These are phyloP conservation scores for Rhynchonycteris naso DNA, from an alignment of 2,797 vertebrate species.

Conservation along the genomic window DNA sequence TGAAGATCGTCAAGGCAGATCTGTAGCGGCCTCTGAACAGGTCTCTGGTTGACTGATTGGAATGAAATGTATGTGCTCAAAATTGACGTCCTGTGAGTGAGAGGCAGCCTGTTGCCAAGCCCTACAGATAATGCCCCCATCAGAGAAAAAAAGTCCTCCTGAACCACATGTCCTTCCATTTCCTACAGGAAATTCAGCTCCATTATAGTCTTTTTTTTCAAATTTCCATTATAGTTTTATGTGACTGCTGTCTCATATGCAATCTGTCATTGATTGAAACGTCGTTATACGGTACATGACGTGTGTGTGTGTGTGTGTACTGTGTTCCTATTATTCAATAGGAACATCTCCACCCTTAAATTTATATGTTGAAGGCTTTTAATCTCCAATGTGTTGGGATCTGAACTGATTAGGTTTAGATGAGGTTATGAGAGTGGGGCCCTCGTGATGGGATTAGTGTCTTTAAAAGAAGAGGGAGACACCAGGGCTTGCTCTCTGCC, in stretches of 20 bases:
- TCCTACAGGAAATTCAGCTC: background rate
- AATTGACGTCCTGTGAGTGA: background rate
- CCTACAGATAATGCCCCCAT: background rate
- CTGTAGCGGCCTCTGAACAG: background rate
- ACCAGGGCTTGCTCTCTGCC: background rate
- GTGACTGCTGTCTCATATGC: no score
- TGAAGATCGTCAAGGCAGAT: background rate
- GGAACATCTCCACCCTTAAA: background rate
- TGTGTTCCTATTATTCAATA: no score
- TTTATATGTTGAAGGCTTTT: background rate
- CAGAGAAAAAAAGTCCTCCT: background rate
- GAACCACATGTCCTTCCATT: background rate
- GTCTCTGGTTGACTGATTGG: background rate
- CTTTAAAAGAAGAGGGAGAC: background rate
- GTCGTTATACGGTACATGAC: no score
- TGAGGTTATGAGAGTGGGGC: background rate
- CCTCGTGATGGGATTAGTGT: background rate
- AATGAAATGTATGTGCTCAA: background rate
- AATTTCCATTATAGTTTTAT: background rate
- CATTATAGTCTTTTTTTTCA: background rate
- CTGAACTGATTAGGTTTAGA: background rate
- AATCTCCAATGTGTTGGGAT: background rate
- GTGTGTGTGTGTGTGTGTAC: no score
- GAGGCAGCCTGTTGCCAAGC: background rate
- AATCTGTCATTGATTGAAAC: no score